These are phyloP conservation scores for Holotrichia oblita DNA, from an alignment of 1,140 invertebrate genomes.

Conservation along the genomic window DNA sequence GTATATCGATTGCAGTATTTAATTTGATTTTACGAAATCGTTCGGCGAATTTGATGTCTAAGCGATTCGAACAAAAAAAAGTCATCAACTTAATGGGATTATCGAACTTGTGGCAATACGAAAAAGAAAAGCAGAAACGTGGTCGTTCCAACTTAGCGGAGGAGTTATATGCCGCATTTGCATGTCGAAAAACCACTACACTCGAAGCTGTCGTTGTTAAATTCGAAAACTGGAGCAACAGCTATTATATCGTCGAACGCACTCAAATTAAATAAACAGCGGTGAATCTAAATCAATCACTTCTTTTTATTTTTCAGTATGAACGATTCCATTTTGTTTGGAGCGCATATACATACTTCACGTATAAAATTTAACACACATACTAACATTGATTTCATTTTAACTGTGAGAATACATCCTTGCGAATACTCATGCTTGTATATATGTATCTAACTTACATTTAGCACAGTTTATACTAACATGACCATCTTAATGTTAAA, in stretches of 20 bases:
- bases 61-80: background rate
- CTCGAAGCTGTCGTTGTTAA: background rate
- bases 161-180: background rate
- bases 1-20: no score
- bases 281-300: constrained; percentile 13
- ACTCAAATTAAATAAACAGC: constrained; percentile 6
- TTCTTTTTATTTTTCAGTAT: background rate
- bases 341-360: no score
- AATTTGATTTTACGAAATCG: no score
- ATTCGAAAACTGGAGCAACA: constrained; percentile 16
- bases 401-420: no score
- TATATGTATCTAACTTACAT: no score
- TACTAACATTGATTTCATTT: no score
- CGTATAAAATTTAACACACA: no score
- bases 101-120: background rate
- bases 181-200: background rate
- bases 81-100: background rate
- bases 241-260: background rate
- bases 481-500: no score
- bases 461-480: no score
- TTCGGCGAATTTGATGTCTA: no score
- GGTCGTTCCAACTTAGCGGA: background rate
- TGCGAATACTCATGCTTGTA: no score
- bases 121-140: background rate
- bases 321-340: background rate